phyloP scores from a whole-genome alignment of 2,888 invertebrate species.

The Andrena haemorrhoa region DNA sequence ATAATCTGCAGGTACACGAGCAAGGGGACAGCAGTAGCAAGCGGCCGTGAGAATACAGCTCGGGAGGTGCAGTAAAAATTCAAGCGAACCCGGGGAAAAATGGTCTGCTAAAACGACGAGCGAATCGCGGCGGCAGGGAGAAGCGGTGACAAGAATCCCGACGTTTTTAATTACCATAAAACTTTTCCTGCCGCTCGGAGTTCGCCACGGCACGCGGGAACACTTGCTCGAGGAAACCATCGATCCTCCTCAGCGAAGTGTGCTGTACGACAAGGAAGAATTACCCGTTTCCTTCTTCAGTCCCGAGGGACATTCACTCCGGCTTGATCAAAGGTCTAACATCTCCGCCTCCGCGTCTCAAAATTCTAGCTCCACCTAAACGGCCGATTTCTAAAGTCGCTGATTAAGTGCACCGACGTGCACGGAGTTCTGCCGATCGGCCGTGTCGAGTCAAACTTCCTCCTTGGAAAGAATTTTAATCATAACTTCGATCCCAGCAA shows the following conservation, averaged over 20 bases:
- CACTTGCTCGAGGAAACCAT: background rate
- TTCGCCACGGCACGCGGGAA: background rate
- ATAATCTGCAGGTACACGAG: conserved; percentile 63
- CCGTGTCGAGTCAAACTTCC: background rate
- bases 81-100: background rate
- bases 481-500: background rate
- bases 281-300: conserved; percentile 62
- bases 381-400: conserved; percentile 24
- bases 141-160: background rate
- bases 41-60: conserved; percentile 14
- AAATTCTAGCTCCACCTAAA: conserved; percentile 39
- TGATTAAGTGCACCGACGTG: conserved; percentile 7
- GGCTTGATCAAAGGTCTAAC: background rate
- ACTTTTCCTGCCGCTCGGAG: background rate
- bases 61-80: background rate
- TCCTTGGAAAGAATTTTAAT: conserved; percentile 15
- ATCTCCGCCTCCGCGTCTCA: conserved; percentile 10
- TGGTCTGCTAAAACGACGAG: background rate
- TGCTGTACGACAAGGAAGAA: conserved; percentile 49
- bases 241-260: conserved; percentile 12
- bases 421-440: background rate
- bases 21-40: background rate
- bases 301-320: conserved; percentile 57
- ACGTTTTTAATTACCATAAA: conserved; percentile 9
- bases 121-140: background rate